phyloP scores from a whole-genome alignment of 2,888 invertebrate genomes.

The Vanessa cardui region DNA sequence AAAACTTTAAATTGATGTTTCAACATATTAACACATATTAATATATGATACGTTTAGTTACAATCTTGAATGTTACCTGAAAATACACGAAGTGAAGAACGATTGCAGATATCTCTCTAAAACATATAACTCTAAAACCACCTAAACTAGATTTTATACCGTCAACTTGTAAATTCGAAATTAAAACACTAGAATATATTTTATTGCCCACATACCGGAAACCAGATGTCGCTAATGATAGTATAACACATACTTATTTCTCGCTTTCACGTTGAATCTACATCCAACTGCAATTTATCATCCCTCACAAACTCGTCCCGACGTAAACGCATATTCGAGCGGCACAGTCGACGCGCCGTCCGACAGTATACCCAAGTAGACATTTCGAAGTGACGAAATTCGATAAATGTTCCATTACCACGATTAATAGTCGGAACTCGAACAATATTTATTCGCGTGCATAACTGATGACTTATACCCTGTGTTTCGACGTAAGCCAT shows the following conservation, averaged over 20 bases:
- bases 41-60: no score
- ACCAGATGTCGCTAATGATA: background rate
- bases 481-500: background rate
- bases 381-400: conserved; percentile 7
- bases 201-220: background rate
- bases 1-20: no score
- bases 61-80: no score
- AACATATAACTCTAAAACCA: no score
- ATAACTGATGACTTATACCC: background rate
- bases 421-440: conserved; percentile 9
- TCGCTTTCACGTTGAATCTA: background rate
- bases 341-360: background rate
- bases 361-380: conserved; percentile 7
- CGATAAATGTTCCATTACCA: conserved; percentile 23
- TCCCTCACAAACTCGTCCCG: conserved; percentile 2
- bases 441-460: conserved; percentile 4
- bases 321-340: conserved; percentile 3
- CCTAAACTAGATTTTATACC: no score
- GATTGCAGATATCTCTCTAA: no score
- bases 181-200: no score
- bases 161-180: no score
- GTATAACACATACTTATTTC: background rate
- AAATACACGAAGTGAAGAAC: no score
- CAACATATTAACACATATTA: no score
- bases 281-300: conserved; percentile 10